phyloP scores from a whole-genome alignment of 35 echinoderm and acorn worm species.

The Patiria miniata region DNA sequence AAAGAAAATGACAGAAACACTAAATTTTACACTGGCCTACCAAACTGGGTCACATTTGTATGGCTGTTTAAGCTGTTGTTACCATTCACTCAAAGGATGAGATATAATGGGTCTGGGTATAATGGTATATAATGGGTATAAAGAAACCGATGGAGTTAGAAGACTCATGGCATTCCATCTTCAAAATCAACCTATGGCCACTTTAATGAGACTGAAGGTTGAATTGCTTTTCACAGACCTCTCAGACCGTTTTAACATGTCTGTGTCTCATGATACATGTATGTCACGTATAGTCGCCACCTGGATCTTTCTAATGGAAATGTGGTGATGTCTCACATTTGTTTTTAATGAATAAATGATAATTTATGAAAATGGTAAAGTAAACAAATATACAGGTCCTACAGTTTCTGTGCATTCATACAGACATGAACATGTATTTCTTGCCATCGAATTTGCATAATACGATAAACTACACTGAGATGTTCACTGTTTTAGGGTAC shows the following conservation, averaged over 20 bases:
- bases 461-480: too few species aligned
- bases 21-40: neutral
- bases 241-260: neutral
- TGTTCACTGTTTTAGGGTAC: too few species aligned
- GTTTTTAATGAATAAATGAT: too few species aligned
- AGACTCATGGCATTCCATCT: neutral
- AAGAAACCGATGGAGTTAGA: neutral
- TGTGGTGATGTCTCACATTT: too few species aligned
- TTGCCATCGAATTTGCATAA: too few species aligned
- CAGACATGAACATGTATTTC: too few species aligned
- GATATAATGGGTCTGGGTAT: neutral
- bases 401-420: too few species aligned
- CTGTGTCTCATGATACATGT: constrained; percentile 14
- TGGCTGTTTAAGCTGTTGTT: neutral
- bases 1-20: constrained; percentile 5
- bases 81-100: neutral
- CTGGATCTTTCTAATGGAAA: neutral
- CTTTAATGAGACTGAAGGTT: neutral
- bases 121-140: too few species aligned
- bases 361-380: too few species aligned
- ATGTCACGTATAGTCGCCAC: neutral
- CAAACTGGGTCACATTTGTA: constrained; percentile 13
- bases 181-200: neutral
- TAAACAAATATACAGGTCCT: too few species aligned
- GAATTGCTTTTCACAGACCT: neutral